Evolutionary conservation across 2,888 invertebrate species (phyloP).

Genomic region (Chrysotoxum bicinctum): DNA sequence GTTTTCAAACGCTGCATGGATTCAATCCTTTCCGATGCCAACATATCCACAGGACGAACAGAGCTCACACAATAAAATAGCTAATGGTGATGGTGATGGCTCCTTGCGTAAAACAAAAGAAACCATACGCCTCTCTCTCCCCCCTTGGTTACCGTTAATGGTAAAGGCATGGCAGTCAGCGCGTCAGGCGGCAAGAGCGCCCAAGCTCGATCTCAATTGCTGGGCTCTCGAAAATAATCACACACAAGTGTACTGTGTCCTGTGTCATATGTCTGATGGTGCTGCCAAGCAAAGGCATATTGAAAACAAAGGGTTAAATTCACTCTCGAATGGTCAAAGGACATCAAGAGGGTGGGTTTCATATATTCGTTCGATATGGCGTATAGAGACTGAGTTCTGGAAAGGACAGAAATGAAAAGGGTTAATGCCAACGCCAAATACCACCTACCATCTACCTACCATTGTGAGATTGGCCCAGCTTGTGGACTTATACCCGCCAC

Average conservation of each 20-base stretch:
- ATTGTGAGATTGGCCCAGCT: constrained; percentile 73
- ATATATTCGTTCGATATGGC: constrained; percentile 20
- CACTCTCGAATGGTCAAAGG: constrained; percentile 80
- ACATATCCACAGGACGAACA: constrained; percentile 50
- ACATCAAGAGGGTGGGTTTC: constrained; percentile 77
- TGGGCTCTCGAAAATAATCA: constrained; percentile 72
- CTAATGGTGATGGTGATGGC: constrained; percentile 65
- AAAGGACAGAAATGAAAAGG: constrained; percentile 75
- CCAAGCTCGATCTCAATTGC: constrained; percentile 47
- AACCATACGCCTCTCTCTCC: constrained; percentile 60
- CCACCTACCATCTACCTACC: constrained; percentile 79
- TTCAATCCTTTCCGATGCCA: constrained; percentile 58
- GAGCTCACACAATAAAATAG: constrained; percentile 59
- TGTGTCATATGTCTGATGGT: constrained; percentile 66
- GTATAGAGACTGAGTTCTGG: constrained; percentile 50
- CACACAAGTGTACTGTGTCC: constrained; percentile 67
- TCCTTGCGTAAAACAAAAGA: constrained; percentile 69
- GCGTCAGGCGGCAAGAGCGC: constrained; percentile 35
- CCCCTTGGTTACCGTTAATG: neutral
- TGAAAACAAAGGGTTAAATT: constrained; percentile 79
- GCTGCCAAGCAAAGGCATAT: constrained; percentile 71
- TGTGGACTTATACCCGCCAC: constrained; percentile 51
- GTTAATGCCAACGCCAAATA: constrained; percentile 79
- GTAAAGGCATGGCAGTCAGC: constrained; percentile 18
- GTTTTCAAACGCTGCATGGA: constrained; percentile 56